Base-by-base conservation (phyloP, 2,888 invertebrate species). In the Eupithecia abbreviata region DNA sequence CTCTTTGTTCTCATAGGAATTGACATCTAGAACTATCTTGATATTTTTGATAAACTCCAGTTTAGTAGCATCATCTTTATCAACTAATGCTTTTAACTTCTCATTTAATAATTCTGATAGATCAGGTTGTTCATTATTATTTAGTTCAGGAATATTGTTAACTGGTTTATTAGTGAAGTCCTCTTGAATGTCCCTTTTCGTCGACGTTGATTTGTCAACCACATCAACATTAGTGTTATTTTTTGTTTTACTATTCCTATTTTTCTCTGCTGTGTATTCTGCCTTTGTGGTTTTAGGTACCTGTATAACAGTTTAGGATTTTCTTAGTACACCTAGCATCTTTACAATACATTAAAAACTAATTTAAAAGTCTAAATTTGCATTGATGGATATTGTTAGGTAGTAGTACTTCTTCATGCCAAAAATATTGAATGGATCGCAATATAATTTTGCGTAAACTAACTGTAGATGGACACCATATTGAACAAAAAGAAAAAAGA, bases 1-100 rank as follows among this genome's bases (percentile, higher is more conserved):
- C 6, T 45, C 45, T 45, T 68, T 42, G 43, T 68, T 43, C n/a
- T 68, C 67, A 43, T 42, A 68, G 43, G 66, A 66, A 15, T 68
- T 42, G 9, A 68, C n/a, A 68, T 45, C 67, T 68, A 68, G 43
- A n/a, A 45, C 9, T 15, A 45, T 45, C 6, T 68, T 68, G n/a
- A 68, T 45, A 43, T 68, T n/a, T 43, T 45, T 43, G 9, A 68
- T 42, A n/a, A 68, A 68, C n/a, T 68, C 45, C 3, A 68, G 2
- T 18, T 43, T 68, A n/a, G 7, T 18, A 10, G 42, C 42, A n/a
- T 68, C 67, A 10, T 68, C 67, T 68, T 45, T 10, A n/a, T n/a
- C 43, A n/a, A 68, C 45, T 10, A 68, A 68, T 43, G 15, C 67
- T 68, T 43, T 62, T 62, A 62, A 62, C 4, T 62, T 62, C 10